Percentiles rank a stretch among this genome's conserved stretches.
These are phyloP conservation scores for Hycleus phaleratus DNA, from an alignment of 1,140 invertebrate species.

Conservation along the genomic window DNA sequence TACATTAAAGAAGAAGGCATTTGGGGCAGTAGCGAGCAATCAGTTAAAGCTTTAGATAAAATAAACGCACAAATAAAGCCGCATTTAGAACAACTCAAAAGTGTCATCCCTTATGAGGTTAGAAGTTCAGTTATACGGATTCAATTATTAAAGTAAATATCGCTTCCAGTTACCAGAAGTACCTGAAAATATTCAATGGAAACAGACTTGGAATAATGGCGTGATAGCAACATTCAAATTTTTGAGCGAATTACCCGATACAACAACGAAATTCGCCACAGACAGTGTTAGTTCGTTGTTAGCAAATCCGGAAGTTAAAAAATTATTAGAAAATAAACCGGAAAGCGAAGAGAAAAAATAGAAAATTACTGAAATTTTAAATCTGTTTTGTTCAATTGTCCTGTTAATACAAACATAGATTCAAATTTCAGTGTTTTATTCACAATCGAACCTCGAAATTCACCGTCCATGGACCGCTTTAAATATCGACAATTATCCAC, in stretches of 20 bases:
- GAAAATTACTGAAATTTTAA: too few species aligned
- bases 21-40: conserved; percentile 46
- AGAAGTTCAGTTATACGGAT: not conserved
- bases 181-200: conserved; percentile 33
- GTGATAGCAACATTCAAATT: conserved; percentile 46
- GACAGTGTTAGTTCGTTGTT: conserved; percentile 23
- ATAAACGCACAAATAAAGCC: conserved; percentile 44
- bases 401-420: too few species aligned
- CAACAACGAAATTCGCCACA: conserved; percentile 37
- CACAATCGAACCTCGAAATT: too few species aligned
- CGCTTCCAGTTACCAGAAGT: conserved; percentile 44
- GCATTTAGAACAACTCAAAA: conserved; percentile 45
- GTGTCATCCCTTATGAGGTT: conserved; percentile 47
- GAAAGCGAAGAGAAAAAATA: too few species aligned
- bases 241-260: conserved; percentile 42
- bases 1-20: conserved; percentile 46
- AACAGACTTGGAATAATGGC: conserved; percentile 44
- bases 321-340: conserved; percentile 4
- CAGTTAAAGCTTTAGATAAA: conserved; percentile 41
- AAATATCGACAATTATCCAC: too few species aligned
- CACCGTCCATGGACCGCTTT: too few species aligned
- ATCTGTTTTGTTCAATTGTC: too few species aligned
- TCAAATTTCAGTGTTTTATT: too few species aligned
- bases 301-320: conserved; percentile 20
- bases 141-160: too few species aligned